phyloP scores from a whole-genome alignment of 2,888 invertebrate genomes.

The Drosophila flavopinicola region DNA sequence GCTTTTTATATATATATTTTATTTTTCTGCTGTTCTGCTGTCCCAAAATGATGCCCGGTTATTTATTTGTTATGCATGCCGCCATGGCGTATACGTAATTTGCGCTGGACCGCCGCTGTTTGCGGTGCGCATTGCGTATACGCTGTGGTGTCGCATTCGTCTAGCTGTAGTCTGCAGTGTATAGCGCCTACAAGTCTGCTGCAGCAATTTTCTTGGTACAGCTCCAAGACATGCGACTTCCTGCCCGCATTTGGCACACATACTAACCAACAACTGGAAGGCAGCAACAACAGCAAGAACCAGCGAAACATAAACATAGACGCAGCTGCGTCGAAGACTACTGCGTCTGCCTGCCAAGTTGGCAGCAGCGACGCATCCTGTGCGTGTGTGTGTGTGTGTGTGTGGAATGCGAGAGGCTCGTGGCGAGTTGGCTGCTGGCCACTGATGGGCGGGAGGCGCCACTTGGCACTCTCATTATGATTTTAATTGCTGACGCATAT shows the following conservation, averaged over 20 bases:
- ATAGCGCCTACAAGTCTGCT: constrained; percentile 82
- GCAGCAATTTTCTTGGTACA: constrained; percentile 65
- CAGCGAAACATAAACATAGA: constrained; percentile 55
- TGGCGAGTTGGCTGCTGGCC: constrained; percentile 72
- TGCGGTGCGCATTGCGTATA: constrained; percentile 49
- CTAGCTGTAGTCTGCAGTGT: constrained; percentile 74
- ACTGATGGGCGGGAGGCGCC: constrained; percentile 54
- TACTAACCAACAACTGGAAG: constrained; percentile 46
- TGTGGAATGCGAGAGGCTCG: constrained; percentile 57
- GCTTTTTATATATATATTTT: constrained; percentile 24
- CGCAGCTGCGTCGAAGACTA: constrained; percentile 44
- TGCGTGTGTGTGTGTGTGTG: constrained; percentile 38
- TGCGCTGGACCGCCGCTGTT: neutral
- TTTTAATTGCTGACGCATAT: constrained; percentile 82
- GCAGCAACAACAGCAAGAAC: constrained; percentile 1
- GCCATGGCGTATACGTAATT: constrained; percentile 39
- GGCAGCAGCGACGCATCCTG: constrained; percentile 59
- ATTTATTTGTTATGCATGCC: constrained; percentile 71
- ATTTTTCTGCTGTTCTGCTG: neutral
- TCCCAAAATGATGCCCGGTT: constrained; percentile 43
- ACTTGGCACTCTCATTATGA: constrained; percentile 75
- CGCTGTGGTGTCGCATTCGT: constrained; percentile 55
- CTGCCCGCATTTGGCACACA: constrained; percentile 50
- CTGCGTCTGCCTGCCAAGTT: constrained; percentile 52
- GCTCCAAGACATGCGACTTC: constrained; percentile 49